Evolutionary conservation across 23 tunicate genomes (phyloP), one percentile per base, ranked within the genome.

Genomic region (Styela clava): DNA sequence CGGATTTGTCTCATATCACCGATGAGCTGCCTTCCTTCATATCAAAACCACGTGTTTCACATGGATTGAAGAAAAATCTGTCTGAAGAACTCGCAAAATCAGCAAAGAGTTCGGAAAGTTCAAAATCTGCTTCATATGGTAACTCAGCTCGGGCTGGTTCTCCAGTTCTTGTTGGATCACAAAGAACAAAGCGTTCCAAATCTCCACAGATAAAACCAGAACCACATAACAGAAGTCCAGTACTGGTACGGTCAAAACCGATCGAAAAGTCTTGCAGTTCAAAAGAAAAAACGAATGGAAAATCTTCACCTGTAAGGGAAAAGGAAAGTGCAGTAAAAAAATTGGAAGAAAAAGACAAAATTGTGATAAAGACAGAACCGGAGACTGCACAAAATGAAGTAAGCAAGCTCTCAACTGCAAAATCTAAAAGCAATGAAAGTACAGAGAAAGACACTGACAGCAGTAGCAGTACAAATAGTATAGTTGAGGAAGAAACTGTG

Each of bases 1-100:
- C 35, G 5, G 70, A 24, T 27, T 24, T 65, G 18, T 27, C 70
- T 24, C 29, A 65, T 16, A 27, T 65, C 29, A 34, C 32, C 35
- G 77, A 71, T 34, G 77, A 71, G 24, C 77, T 71, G 77, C 77
- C 77, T 26, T 21, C 24, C 16, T 71, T 71, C 12, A 44, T 12
- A 5, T 44, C 12, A 44, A 44, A 44, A 44, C 77, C 77, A 3
- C 34, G 77, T 20, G 16, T 71, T 21, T 29, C 77, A 31, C 23
- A 33, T 21, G 35, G 24, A 32, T 71, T 71, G 24, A 71, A 32
- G 77, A 71, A 71, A 35, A 71, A 31, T n/a, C 34, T 30, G 7
- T 33, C 35, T 34, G 77, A 71, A 28, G 71, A 65, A 25, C 31
- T 65, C 16, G 77, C 35, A 71, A 71, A 71, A 21, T 21, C 77